Conservation (phyloP, 2,113 vertebrate species). For the Tachycineta bicolor region DNA sequence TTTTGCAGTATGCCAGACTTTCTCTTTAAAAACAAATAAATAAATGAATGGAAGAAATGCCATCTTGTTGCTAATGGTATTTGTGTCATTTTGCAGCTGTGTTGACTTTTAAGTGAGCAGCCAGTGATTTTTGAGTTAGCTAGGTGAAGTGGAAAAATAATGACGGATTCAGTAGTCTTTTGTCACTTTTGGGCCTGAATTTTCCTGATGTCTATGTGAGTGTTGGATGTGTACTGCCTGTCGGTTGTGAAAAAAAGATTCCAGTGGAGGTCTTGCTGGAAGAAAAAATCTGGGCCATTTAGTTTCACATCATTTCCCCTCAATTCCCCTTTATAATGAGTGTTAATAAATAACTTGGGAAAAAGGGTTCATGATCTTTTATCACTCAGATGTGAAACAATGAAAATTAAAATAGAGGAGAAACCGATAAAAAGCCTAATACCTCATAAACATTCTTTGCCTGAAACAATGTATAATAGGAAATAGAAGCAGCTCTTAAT, state of each 20-base stretch:
- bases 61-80: background rate
- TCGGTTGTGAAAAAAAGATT: background rate
- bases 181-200: conserved; percentile 27
- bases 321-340: background rate
- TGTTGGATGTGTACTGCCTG: background rate
- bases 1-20: conserved; percentile 2
- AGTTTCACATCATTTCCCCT: background rate
- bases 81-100: conserved; percentile 61
- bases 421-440: background rate
- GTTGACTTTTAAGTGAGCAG: conserved; percentile 48
- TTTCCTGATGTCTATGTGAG: background rate
- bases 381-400: background rate
- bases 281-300: background rate
- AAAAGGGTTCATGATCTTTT: background rate
- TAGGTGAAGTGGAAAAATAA: conserved; percentile 74
- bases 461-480: background rate
- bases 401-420: conserved; percentile 3
- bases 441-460: background rate
- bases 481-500: background rate
- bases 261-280: background rate
- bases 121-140: conserved; percentile 46
- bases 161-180: conserved; percentile 40
- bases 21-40: background rate
- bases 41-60: background rate
- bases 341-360: background rate